Conservation (phyloP, 1,140 invertebrate genomes). For the Brachionus plicatilis region DNA sequence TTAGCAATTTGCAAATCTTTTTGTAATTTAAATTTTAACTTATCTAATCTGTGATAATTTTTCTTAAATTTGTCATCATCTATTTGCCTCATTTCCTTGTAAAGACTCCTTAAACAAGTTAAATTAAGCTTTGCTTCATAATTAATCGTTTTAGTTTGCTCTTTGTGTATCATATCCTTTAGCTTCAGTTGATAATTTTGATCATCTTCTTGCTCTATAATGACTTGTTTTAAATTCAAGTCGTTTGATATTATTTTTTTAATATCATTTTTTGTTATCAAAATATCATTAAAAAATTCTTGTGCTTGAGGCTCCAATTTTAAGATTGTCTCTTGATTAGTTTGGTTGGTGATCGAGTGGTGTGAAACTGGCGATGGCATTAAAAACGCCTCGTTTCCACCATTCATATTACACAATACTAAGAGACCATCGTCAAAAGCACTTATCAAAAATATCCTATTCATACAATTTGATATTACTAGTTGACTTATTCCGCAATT, state of each 20-base stretch:
- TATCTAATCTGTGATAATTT: constrained; percentile 11
- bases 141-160: constrained; percentile 32
- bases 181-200: constrained; percentile 25
- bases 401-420: constrained; percentile 7
- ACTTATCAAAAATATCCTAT: background rate
- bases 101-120: constrained; percentile 30
- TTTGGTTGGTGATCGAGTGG: background rate
- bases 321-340: background rate
- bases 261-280: constrained; percentile 22
- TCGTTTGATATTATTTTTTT: constrained; percentile 16
- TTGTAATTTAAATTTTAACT: constrained; percentile 29
- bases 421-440: constrained; percentile 8
- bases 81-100: constrained; percentile 1
- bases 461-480: background rate
- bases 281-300: constrained; percentile 27
- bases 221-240: constrained; percentile 11
- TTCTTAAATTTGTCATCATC: constrained; percentile 11
- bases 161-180: constrained; percentile 31
- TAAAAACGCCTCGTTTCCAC: background rate
- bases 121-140: constrained; percentile 29
- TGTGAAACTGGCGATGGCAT: background rate
- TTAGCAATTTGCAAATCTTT: constrained; percentile 7
- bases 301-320: background rate
- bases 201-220: constrained; percentile 31
- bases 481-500: background rate